Percentiles rank a stretch among this genome's conserved stretches.
These are phyloP conservation scores for Labeo rohita DNA, from an alignment of 2,113 vertebrate species.

Conservation along the genomic window DNA sequence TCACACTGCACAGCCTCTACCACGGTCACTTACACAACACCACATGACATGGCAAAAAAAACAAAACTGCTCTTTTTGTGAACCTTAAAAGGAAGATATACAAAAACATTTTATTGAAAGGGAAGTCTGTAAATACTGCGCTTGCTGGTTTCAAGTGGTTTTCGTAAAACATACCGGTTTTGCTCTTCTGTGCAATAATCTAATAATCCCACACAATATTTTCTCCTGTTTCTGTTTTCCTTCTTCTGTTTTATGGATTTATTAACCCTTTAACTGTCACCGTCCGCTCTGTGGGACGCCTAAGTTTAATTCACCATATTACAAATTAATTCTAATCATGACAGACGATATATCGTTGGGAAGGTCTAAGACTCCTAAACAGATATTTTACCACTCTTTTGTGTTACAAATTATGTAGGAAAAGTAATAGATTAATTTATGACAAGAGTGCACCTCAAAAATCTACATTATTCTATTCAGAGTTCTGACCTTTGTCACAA, in stretches of 20 bases:
- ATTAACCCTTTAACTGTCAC: no score
- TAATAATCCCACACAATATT: background rate
- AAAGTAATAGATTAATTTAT: no score
- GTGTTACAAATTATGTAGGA: no score
- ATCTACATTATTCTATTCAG: no score
- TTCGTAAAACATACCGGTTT: background rate
- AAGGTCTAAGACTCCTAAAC: no score
- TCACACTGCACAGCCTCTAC: background rate
- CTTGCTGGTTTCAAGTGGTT: background rate
- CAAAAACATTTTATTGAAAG: background rate
- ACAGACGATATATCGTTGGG: no score
- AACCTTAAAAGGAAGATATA: conserved; percentile 2
- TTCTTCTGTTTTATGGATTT: background rate
- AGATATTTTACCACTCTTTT: no score
- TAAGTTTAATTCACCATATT: no score
- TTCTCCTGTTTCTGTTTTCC: background rate
- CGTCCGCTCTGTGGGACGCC: no score
- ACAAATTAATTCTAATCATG: no score
- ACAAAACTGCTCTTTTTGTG: background rate
- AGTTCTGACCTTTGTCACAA: no score
- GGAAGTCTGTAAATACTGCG: background rate
- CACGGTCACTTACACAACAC: background rate
- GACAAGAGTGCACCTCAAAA: no score
- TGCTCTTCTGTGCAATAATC: background rate
- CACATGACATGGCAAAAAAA: background rate